These are phyloP conservation scores for Zoanthus gigantus DNA, from an alignment of 92 coral and sea anemone species.

Conservation along the genomic window DNA sequence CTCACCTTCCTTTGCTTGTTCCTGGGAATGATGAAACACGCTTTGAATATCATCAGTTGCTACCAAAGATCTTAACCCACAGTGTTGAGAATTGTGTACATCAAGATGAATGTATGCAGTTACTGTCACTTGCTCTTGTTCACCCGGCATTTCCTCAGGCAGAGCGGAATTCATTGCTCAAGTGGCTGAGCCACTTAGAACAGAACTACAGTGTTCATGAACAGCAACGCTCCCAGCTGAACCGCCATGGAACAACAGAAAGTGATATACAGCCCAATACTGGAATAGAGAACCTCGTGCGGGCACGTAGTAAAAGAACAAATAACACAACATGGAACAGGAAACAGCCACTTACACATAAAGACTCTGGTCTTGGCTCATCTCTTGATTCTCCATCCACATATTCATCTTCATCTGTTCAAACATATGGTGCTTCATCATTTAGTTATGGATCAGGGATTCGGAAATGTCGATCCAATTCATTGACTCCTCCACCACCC, in stretches of 20 bases:
- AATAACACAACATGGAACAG: constrained; percentile 79
- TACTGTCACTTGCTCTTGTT: constrained; percentile 96
- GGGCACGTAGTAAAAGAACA: constrained; percentile 75
- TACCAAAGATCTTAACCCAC: constrained; percentile 91
- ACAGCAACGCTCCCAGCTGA: constrained; percentile 66
- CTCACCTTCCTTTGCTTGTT: constrained; percentile 87
- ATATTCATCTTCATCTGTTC: constrained; percentile 55
- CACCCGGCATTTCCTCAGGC: constrained; percentile 97
- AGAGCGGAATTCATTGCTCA: constrained; percentile 81
- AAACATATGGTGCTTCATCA: constrained; percentile 56
- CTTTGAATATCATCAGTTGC: constrained; percentile 85
- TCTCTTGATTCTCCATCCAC: constrained; percentile 82
- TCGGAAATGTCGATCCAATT: constrained; percentile 80
- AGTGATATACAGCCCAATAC: constrained; percentile 84
- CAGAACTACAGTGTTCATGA: constrained; percentile 83
- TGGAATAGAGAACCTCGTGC: constrained; percentile 85
- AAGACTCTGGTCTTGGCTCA: constrained; percentile 94
- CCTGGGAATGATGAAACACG: constrained; percentile 95
- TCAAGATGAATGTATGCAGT: constrained; percentile 96
- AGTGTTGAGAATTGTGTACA: constrained; percentile 88
- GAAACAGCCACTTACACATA: constrained; percentile 89
- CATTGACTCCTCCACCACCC: constrained; percentile 90
- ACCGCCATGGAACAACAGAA: constrained; percentile 61
- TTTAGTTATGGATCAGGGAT: constrained; percentile 54
- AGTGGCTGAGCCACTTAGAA: constrained; percentile 94